Evolutionary conservation across 2,888 invertebrate genomes (phyloP), one percentile per base, ranked within the genome.

Genomic region (Camptogramma bilineatum): DNA sequence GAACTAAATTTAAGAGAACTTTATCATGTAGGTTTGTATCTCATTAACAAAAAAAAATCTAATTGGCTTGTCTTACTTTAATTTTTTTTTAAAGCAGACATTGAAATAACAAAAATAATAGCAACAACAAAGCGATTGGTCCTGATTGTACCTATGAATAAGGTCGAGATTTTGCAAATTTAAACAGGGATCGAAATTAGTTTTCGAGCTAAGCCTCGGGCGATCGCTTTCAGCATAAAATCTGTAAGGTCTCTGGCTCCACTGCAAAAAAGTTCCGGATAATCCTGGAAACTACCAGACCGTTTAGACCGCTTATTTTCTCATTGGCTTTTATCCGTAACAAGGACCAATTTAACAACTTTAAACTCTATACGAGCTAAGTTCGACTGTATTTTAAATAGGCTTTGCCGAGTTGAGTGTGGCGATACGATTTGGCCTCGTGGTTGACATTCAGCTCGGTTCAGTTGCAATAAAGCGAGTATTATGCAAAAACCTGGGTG

Each of bases 401-500:
- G 17, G 13, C 48, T 39, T 46, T 39, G 62, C 57, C 53, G 54
- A 60, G 70, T 56, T 47, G 59, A 64, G 62, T 70, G 66, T 62
- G 39, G 73, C 73, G 69, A 72, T 71, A 64, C 70, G 46, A 56
- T 80, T 79, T 74, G 77, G 75, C 82, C 84, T 84, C 83, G 80
- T 74, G 76, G 83, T 84, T 89, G 88, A 86, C 88, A 90, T 89
- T 88, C 85, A 85, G 76, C 74, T 75, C 73, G 73, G 76, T 79
- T 80, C 74, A 72, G 76, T 79, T 81, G 86, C 84, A 86, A 85
- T 86, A 82, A 83, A 83, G 77, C 77, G 66, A 68, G 81, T 81
- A 83, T 89, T 87, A 88, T 87, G 88, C 85, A 87, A 87, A 85
- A 81, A 83, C 79, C 74, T 79, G 72, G 73, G 75, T 87, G 86